These are phyloP conservation scores for Oreochromis grahami DNA, from an alignment of 2,797 vertebrate genomes.

Conservation along the genomic window DNA sequence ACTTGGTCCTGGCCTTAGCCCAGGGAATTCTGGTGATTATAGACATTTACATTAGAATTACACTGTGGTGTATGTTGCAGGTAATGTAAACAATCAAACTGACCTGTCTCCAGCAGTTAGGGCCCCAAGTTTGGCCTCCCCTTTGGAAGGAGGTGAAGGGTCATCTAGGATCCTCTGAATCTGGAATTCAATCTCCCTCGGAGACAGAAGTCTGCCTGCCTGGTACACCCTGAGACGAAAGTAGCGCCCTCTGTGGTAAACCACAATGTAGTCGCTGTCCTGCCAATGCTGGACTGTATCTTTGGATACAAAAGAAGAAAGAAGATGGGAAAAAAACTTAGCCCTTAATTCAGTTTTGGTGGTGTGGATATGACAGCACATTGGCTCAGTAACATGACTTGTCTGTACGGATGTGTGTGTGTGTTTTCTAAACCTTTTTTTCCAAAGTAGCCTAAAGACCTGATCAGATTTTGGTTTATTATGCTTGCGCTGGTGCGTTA, in stretches of 20 bases:
- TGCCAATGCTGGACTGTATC: slow-evolving; percentile 82
- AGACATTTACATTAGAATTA: background rate
- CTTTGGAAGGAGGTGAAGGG: slow-evolving; percentile 68
- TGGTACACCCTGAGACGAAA: slow-evolving; percentile 83
- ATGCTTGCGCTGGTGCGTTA: background rate
- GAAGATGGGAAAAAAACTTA: background rate
- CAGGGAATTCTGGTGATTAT: slow-evolving; percentile 76
- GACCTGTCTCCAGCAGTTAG: slow-evolving; percentile 88
- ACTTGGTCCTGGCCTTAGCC: slow-evolving; percentile 79
- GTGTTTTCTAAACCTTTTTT: background rate
- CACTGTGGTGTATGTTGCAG: background rate
- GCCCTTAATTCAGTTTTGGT: background rate
- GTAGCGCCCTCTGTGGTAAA: slow-evolving; percentile 86
- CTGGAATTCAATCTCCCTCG: slow-evolving; percentile 85
- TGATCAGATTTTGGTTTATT: background rate
- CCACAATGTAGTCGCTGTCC: slow-evolving; percentile 85
- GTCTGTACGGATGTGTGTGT: background rate
- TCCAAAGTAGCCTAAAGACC: background rate
- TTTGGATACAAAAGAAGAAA: slow-evolving; percentile 26
- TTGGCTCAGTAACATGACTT: background rate
- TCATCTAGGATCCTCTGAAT: slow-evolving; percentile 87
- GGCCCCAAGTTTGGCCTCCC: slow-evolving; percentile 84
- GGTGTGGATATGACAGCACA: background rate
- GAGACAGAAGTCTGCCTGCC: slow-evolving; percentile 79
- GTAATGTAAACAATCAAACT: background rate